Evolutionary conservation across 2,888 invertebrate species (phyloP).

Genomic region (Cetonia aurata): DNA sequence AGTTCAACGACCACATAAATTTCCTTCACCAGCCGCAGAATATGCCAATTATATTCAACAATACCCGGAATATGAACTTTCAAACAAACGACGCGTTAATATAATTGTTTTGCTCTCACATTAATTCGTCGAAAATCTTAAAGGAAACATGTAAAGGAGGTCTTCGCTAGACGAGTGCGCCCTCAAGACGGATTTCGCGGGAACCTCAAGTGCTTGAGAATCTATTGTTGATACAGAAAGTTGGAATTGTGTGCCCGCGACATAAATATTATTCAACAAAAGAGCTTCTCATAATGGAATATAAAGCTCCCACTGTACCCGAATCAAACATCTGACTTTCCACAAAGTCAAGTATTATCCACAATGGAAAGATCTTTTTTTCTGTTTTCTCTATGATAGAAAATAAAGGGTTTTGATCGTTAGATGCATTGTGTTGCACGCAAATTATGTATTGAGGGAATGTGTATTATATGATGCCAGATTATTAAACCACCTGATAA

Average conservation of each 20-base stretch:
- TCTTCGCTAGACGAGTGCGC: slow-evolving; percentile 51
- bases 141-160: slow-evolving; percentile 55
- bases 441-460: no score
- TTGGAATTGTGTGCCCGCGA: slow-evolving; percentile 62
- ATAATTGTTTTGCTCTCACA: slow-evolving; percentile 30
- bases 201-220: slow-evolving; percentile 58
- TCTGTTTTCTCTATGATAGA: slow-evolving; percentile 42
- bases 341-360: slow-evolving; percentile 51
- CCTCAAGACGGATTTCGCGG: slow-evolving; percentile 54
- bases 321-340: slow-evolving; percentile 47
- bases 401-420: slow-evolving; percentile 41
- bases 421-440: neutral
- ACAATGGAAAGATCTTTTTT: slow-evolving; percentile 44
- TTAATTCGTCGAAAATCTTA: slow-evolving; percentile 52
- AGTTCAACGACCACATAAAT: neutral
- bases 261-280: slow-evolving; percentile 64
- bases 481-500: no score
- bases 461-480: no score
- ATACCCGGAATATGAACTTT: neutral
- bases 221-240: slow-evolving; percentile 63
- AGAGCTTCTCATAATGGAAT: slow-evolving; percentile 59
- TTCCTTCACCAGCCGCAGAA: slow-evolving; percentile 4
- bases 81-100: slow-evolving; percentile 11
- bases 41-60: slow-evolving; percentile 6
- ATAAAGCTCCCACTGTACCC: slow-evolving; percentile 56